Conservation (phyloP, 1,140 invertebrate genomes). For the Gryon sp. region DNA sequence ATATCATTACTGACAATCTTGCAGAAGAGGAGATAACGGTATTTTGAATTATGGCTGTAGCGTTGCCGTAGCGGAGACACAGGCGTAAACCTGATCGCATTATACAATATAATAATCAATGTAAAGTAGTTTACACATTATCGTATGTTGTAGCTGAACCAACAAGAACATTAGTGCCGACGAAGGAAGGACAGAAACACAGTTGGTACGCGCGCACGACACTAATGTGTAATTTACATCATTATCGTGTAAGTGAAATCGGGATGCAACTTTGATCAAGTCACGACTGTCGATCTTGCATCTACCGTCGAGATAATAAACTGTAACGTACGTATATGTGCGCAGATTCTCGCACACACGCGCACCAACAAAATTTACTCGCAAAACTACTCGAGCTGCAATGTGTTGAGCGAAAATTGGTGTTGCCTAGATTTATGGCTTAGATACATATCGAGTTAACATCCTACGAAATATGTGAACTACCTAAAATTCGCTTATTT, state of each 20-base stretch:
- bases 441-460: conserved; percentile 13
- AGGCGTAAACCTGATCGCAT: conserved; percentile 30
- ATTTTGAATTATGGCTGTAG: conserved; percentile 17
- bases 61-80: conserved; percentile 1
- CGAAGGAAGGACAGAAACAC: conserved; percentile 38
- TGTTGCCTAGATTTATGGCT: conserved; percentile 23
- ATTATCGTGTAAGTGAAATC: conserved; percentile 43
- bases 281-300: conserved; percentile 33
- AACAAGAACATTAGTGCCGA: conserved; percentile 35
- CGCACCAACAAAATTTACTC: no score
- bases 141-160: conserved; percentile 32
- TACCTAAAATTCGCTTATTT: no score
- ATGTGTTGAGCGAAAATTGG: conserved; percentile 26
- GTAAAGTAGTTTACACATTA: conserved; percentile 33
- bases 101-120: conserved; percentile 51
- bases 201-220: conserved; percentile 1
- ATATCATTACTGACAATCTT: conserved; percentile 12
- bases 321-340: conserved; percentile 16
- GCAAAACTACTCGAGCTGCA: conserved; percentile 21
- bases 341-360: not conserved
- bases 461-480: no score
- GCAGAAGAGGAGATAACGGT: conserved; percentile 11
- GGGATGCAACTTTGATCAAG: conserved; percentile 51
- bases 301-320: conserved; percentile 24
- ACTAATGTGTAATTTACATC: conserved; percentile 45